Conservation (phyloP, 1,140 invertebrate genomes). For the Agrilus planipennis region DNA sequence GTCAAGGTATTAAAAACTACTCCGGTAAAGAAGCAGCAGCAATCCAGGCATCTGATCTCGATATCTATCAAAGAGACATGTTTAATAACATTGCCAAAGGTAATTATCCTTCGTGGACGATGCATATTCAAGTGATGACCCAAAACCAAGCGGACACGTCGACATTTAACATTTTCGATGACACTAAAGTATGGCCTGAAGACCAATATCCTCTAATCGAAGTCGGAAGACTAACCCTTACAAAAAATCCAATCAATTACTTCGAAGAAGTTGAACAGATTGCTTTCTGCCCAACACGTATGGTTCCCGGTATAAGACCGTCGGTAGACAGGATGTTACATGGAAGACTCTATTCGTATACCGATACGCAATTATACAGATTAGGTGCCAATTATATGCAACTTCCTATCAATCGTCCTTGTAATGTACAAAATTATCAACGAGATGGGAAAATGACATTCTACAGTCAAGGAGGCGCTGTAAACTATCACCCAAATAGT, state of each 20-base stretch:
- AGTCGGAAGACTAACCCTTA: conserved; percentile 71
- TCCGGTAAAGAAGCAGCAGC: conserved; percentile 50
- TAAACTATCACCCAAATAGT: conserved; percentile 85
- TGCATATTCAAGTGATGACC: conserved; percentile 61
- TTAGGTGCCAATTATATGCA: conserved; percentile 78
- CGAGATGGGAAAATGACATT: conserved; percentile 60
- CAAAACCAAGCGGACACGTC: conserved; percentile 48
- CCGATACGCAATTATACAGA: conserved; percentile 77
- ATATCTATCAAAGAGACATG: conserved; percentile 67
- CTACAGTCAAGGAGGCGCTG: conserved; percentile 53
- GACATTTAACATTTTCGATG: conserved; percentile 69
- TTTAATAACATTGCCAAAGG: conserved; percentile 70
- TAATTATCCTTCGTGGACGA: conserved; percentile 64
- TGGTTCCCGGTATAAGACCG: conserved; percentile 75
- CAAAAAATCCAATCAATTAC: conserved; percentile 75
- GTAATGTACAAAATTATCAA: conserved; percentile 59
- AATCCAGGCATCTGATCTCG: conserved; percentile 58
- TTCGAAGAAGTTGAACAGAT: conserved; percentile 81
- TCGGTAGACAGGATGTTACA: conserved; percentile 84
- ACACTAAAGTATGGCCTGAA: conserved; percentile 82
- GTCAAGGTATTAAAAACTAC: conserved; percentile 76
- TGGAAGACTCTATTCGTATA: conserved; percentile 79
- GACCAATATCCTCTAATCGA: conserved; percentile 65
- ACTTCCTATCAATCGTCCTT: conserved; percentile 81
- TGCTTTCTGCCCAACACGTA: conserved; percentile 77